Percentiles rank a stretch among this genome's conserved stretches.
phyloP scores from a whole-genome alignment of 1,140 invertebrate species.

The Solenopsis fugax region DNA sequence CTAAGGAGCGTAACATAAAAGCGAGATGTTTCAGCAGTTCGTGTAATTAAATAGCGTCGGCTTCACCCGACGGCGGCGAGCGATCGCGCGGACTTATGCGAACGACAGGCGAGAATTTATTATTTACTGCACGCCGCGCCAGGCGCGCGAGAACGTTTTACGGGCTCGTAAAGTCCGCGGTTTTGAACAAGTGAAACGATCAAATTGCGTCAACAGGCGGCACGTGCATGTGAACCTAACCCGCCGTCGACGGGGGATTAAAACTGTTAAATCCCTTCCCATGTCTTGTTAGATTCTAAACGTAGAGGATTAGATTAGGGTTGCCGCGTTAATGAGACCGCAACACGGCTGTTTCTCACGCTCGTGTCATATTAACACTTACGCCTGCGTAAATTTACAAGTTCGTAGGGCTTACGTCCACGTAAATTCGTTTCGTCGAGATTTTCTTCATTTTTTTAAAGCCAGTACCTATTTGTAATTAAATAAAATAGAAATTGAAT shows the following conservation, averaged over 20 bases:
- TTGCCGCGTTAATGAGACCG: constrained; percentile 18
- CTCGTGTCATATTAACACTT: neutral
- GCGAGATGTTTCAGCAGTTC: neutral
- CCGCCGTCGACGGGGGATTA: neutral
- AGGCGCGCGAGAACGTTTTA: neutral
- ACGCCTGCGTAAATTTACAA: neutral
- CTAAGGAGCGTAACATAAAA: neutral
- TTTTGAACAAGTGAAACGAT: constrained; percentile 49
- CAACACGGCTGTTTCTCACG: constrained; percentile 11
- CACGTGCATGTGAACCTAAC: neutral
- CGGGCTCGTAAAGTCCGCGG: constrained; percentile 29
- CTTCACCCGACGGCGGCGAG: neutral
- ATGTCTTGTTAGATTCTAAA: constrained; percentile 37
- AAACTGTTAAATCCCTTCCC: constrained; percentile 17
- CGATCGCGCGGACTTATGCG: neutral
- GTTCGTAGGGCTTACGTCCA: neutral
- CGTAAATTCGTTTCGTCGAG: neutral
- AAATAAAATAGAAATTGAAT: neutral
- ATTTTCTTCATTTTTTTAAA: neutral
- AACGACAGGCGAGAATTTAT: constrained; percentile 32
- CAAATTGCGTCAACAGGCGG: neutral
- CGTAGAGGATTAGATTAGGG: constrained; percentile 39
- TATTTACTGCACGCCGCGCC: constrained; percentile 1
- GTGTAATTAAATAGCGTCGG: constrained; percentile 20
- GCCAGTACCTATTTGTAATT: neutral